Percentiles rank a stretch among this genome's conserved stretches.
Evolutionary conservation across 2,888 invertebrate species (phyloP).

Genomic region (Drosophila picticornis): DNA sequence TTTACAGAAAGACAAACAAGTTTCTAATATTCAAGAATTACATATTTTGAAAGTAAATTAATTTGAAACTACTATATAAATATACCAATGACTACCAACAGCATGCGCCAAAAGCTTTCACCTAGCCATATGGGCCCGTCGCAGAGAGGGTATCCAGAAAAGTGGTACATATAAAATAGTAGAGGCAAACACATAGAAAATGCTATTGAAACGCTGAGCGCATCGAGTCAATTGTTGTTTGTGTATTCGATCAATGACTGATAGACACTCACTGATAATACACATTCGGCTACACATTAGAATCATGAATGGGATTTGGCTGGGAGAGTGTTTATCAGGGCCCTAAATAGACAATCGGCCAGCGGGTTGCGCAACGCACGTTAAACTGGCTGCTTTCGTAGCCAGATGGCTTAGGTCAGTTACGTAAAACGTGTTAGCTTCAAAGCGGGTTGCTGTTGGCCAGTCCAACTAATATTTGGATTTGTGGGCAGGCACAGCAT

Average conservation of each 20-base stretch:
- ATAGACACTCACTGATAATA: constrained; percentile 36
- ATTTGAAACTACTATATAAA: neutral
- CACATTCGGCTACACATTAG: constrained; percentile 34
- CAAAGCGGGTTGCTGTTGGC: neutral
- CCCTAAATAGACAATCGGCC: constrained; percentile 28
- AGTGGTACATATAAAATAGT: constrained; percentile 30
- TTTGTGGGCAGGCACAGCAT: neutral
- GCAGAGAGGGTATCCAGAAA: constrained; percentile 3
- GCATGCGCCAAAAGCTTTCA: neutral
- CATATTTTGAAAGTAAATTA: neutral
- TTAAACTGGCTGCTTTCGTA: constrained; percentile 45
- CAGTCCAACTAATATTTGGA: neutral
- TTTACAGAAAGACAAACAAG: neutral
- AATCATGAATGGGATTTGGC: constrained; percentile 71
- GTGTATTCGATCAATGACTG: constrained; percentile 29
- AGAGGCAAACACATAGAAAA: constrained; percentile 47
- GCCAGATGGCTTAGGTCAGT: constrained; percentile 67
- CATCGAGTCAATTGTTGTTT: constrained; percentile 25
- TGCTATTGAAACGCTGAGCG: constrained; percentile 37
- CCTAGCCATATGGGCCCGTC: neutral
- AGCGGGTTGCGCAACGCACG: constrained; percentile 40
- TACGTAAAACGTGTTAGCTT: constrained; percentile 56
- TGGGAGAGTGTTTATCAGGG: constrained; percentile 21
- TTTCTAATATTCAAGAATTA: neutral
- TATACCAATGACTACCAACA: neutral